These are phyloP conservation scores for Podarcis siculus DNA, from an alignment of 2,797 vertebrate species.

Conservation along the genomic window DNA sequence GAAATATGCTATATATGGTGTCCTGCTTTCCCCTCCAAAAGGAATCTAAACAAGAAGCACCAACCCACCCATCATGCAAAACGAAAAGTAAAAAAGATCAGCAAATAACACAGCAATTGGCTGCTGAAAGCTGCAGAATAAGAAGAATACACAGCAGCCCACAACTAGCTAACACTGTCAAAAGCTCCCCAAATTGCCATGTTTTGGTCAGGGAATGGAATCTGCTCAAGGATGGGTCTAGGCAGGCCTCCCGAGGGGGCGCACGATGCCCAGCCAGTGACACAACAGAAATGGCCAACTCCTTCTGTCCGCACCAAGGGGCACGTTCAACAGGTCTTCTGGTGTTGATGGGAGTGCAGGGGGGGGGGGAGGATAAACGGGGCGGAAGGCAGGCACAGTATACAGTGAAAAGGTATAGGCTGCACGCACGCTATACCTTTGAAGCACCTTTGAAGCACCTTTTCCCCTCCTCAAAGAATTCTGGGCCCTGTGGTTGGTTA, in stretches of 20 bases:
- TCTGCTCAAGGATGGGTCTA: neutral
- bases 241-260: neutral
- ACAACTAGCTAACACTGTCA: neutral
- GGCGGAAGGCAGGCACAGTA: neutral
- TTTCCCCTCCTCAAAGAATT: too few species aligned
- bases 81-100: neutral
- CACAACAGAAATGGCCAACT: neutral
- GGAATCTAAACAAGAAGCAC: neutral
- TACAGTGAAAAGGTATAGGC: neutral
- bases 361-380: too few species aligned
- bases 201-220: neutral
- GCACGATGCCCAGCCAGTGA: too few species aligned
- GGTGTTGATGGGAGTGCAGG: neutral
- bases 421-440: too few species aligned
- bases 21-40: neutral
- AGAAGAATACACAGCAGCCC: neutral
- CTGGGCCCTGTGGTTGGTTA: too few species aligned
- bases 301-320: neutral
- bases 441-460: too few species aligned
- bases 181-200: neutral
- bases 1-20: neutral
- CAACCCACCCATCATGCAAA: neutral
- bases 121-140: neutral
- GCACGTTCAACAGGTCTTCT: neutral
- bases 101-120: neutral